phyloP scores from a whole-genome alignment of 2,888 invertebrate genomes.

The Xestia sexstrigata region DNA sequence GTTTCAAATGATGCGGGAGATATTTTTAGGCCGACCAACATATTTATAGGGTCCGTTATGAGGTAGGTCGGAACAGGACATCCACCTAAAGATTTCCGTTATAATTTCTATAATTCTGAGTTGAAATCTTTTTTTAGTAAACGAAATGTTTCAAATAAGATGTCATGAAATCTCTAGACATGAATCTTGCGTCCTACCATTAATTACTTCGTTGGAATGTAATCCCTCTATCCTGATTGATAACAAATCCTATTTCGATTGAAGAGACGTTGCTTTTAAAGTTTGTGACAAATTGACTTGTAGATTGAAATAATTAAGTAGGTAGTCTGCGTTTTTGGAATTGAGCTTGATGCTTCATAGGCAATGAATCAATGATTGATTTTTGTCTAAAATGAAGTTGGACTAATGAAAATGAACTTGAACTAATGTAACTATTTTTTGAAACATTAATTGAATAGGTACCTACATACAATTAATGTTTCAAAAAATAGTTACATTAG shows the following conservation, averaged over 20 bases:
- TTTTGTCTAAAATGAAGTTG: background rate
- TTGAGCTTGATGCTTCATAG: background rate
- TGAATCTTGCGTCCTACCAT: constrained; percentile 18
- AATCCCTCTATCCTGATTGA: constrained; percentile 44
- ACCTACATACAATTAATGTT: too few relatives aligned
- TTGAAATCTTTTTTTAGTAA: background rate
- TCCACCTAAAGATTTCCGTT: constrained; percentile 11
- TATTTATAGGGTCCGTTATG: constrained; percentile 25
- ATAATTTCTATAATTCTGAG: background rate
- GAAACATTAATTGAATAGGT: too few relatives aligned
- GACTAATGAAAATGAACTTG: too few relatives aligned
- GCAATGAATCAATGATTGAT: background rate
- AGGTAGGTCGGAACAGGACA: constrained; percentile 35
- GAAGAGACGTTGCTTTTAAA: background rate
- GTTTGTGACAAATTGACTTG: constrained; percentile 25
- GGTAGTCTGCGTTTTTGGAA: background rate
- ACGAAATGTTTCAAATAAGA: constrained; percentile 50
- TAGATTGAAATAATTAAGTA: constrained; percentile 1
- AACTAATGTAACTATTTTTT: too few relatives aligned
- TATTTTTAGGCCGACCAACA: constrained; percentile 23
- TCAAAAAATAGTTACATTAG: background rate
- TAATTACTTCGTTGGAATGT: constrained; percentile 33
- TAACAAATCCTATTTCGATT: constrained; percentile 27
- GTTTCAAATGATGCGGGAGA: constrained; percentile 16
- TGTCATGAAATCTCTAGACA: background rate